Conservation (phyloP, 2,113 vertebrate genomes). For the Pygoscelis adeliae region DNA sequence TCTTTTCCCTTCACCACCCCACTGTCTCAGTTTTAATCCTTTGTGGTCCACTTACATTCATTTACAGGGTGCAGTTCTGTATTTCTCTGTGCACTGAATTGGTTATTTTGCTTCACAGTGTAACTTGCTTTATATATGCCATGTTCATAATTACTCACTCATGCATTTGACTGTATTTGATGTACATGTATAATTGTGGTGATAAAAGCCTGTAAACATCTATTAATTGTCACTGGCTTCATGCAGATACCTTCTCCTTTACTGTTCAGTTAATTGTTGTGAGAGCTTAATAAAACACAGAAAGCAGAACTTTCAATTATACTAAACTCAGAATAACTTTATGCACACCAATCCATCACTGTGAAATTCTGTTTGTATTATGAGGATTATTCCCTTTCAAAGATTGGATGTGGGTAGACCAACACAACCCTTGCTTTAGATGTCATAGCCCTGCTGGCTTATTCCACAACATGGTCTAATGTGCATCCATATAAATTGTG, state of each 20-base stretch:
- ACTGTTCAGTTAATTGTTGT: background rate
- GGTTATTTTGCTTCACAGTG: background rate
- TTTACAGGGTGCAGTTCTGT: background rate
- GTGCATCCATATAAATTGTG: background rate
- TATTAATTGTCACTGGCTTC: background rate
- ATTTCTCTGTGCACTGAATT: background rate
- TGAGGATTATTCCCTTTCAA: background rate
- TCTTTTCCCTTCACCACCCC: background rate
- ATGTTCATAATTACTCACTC: background rate
- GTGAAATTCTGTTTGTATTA: background rate
- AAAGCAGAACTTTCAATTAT: background rate
- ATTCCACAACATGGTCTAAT: background rate
- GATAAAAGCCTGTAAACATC: background rate
- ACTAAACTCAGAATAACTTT: background rate
- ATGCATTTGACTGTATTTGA: background rate
- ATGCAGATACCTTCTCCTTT: background rate
- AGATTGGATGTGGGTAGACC: background rate
- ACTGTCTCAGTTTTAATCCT: background rate
- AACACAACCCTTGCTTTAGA: background rate
- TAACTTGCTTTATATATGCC: background rate
- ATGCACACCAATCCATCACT: background rate
- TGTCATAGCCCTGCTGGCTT: background rate
- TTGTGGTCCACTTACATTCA: background rate
- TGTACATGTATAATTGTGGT: background rate
- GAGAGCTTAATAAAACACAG: background rate